A percentile compares a stretch with the other conserved stretches of the same genome.
phyloP scores from a whole-genome alignment of 2,888 invertebrate genomes.

The Trissolcus japonicus region DNA sequence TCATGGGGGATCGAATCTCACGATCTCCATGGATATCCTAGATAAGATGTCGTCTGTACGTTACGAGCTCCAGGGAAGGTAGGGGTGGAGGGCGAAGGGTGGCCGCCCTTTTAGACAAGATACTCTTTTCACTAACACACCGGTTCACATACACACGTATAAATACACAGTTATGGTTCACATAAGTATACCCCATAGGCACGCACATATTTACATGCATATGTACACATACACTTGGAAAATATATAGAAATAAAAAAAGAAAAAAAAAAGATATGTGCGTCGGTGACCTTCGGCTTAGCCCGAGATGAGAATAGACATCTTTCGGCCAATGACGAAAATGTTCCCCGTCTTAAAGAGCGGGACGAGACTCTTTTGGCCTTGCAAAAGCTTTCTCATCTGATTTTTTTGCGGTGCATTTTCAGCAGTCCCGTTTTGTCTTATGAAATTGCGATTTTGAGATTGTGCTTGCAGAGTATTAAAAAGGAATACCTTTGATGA shows the following conservation, averaged over 20 bases:
- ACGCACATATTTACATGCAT: slow-evolving; percentile 6
- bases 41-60: slow-evolving; percentile 52
- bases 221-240: slow-evolving; percentile 3
- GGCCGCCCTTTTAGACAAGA: slow-evolving; percentile 41
- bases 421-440: slow-evolving; percentile 20
- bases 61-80: slow-evolving; percentile 26
- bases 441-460: slow-evolving; percentile 30
- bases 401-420: slow-evolving; percentile 24
- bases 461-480: slow-evolving; percentile 6
- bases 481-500: neutral
- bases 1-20: slow-evolving; percentile 43
- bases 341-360: slow-evolving; percentile 16
- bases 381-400: slow-evolving; percentile 6
- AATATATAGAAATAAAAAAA: neutral
- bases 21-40: slow-evolving; percentile 56
- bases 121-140: slow-evolving; percentile 22
- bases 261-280: slow-evolving; percentile 25
- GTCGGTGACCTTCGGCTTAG: slow-evolving; percentile 42
- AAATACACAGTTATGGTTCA: too few relatives aligned
- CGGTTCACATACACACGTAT: neutral
- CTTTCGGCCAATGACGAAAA: slow-evolving; percentile 43
- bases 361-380: slow-evolving; percentile 3
- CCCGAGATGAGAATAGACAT: slow-evolving; percentile 50
- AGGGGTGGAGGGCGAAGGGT: slow-evolving; percentile 14
- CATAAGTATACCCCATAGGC: slow-evolving; percentile 1